Percentiles rank a stretch among this genome's conserved stretches.
These are phyloP conservation scores for Archaeoteleia sp. DNA, from an alignment of 2,888 invertebrate genomes.

Conservation along the genomic window DNA sequence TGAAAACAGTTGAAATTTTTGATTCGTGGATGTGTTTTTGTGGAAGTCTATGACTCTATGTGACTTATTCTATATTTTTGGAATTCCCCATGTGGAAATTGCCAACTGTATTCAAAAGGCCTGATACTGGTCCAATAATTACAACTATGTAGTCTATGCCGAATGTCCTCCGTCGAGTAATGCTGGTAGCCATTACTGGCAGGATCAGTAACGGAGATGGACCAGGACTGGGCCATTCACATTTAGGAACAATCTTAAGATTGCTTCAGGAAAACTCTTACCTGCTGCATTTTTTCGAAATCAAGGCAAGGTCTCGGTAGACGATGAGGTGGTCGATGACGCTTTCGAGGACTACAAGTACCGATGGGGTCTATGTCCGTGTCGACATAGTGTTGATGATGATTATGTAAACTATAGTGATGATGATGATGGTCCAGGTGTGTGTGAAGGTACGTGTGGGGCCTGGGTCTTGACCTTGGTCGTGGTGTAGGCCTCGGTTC, in stretches of 20 bases:
- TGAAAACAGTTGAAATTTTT: too few species aligned
- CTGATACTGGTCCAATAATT: too few species aligned
- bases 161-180: too few species aligned
- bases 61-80: too few species aligned
- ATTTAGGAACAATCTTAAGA: neutral
- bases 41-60: too few species aligned
- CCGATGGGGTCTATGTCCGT: slow-evolving; percentile 75
- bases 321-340: slow-evolving; percentile 74
- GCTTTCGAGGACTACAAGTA: slow-evolving; percentile 79
- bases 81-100: too few species aligned
- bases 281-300: slow-evolving; percentile 98
- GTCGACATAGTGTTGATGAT: slow-evolving; percentile 59
- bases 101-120: too few species aligned
- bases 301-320: slow-evolving; percentile 92
- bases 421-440: slow-evolving; percentile 74
- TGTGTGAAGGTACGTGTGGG: slow-evolving; percentile 73
- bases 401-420: slow-evolving; percentile 59
- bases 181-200: too few species aligned
- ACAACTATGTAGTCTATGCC: too few species aligned
- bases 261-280: slow-evolving; percentile 74
- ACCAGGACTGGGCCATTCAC: too few species aligned
- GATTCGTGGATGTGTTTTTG: too few species aligned
- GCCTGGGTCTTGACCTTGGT: slow-evolving; percentile 74
- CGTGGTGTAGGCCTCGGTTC: slow-evolving; percentile 59
- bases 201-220: too few species aligned